Evolutionary conservation across 2,113 vertebrate genomes (phyloP).

Genomic region (Neopipo cinnamomea): DNA sequence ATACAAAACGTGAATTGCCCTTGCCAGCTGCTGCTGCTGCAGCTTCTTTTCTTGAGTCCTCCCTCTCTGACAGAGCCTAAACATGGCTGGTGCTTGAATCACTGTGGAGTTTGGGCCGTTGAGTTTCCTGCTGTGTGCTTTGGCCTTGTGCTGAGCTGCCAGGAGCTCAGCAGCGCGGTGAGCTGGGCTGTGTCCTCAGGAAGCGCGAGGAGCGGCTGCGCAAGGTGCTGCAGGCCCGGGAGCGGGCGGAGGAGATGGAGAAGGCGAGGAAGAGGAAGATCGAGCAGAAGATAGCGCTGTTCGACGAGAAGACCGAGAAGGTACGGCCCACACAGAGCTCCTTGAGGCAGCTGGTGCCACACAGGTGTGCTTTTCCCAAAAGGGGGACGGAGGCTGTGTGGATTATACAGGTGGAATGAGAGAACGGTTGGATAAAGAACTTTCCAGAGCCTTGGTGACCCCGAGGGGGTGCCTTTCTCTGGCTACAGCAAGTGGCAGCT

Average conservation of each 20-base stretch:
- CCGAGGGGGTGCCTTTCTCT: not conserved
- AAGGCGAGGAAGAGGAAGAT: constrained; percentile 89
- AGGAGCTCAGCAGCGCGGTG: not conserved
- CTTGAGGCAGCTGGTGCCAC: rapidly evolving
- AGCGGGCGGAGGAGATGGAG: constrained; percentile 85
- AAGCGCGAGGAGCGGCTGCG: constrained; percentile 88
- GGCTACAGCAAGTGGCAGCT: not conserved
- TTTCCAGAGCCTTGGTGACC: not conserved
- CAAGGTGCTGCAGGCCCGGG: constrained; percentile 85
- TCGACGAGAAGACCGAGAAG: constrained; percentile 90
- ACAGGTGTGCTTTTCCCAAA: not conserved
- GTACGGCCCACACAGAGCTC: constrained; percentile 40
- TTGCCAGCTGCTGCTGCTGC: not conserved
- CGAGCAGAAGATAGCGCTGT: constrained; percentile 88
- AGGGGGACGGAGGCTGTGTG: not conserved
- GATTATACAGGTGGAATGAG: not conserved
- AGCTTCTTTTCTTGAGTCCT: not conserved
- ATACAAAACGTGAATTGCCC: not conserved
- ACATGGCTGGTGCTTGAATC: not conserved
- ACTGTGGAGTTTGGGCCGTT: rapidly evolving
- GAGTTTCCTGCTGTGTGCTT: not conserved
- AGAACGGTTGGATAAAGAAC: not conserved
- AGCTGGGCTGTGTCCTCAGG: constrained; percentile 63
- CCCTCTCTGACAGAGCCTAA: not conserved
- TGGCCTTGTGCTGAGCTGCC: not conserved